A percentile compares a stretch with the other conserved stretches of the same genome.
Conservation (phyloP, 2,888 invertebrate genomes). For the Eubasilissa splendida region DNA sequence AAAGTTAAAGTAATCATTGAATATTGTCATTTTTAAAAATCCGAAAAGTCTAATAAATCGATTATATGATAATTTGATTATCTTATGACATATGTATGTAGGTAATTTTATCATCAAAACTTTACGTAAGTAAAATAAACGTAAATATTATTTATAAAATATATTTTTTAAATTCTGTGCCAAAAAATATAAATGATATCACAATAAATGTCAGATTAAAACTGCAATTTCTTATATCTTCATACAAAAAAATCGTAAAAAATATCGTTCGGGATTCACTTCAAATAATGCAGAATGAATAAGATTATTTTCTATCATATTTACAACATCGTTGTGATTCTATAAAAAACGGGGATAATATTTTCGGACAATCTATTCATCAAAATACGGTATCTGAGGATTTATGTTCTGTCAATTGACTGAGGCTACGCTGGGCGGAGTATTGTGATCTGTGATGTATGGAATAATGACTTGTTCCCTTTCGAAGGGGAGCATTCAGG, state of each 20-base stretch:
- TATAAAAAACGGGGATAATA: slow-evolving; percentile 1
- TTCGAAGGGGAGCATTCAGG: slow-evolving; percentile 31
- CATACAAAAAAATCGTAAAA: background rate
- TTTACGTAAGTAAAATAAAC: too few relatives aligned
- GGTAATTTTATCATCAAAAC: too few relatives aligned
- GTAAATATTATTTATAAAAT: background rate
- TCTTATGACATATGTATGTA: too few relatives aligned
- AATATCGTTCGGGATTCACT: background rate
- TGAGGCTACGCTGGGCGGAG: slow-evolving; percentile 37
- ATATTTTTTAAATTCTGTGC: background rate
- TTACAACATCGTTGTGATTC: slow-evolving; percentile 13
- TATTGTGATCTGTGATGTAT: slow-evolving; percentile 41
- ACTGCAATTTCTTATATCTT: background rate
- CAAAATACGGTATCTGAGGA: slow-evolving; percentile 1
- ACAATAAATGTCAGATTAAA: slow-evolving; percentile 7
- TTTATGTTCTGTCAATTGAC: slow-evolving; percentile 22
- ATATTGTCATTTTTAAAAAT: too few relatives aligned
- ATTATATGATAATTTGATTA: too few relatives aligned
- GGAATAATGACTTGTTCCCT: slow-evolving; percentile 45
- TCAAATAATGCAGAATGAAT: background rate
- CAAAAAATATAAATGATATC: background rate
- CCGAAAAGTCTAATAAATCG: too few relatives aligned
- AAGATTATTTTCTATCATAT: slow-evolving; percentile 4
- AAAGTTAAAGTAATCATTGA: too few relatives aligned
- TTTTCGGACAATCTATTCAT: slow-evolving; percentile 17